Evolutionary conservation across 2,888 invertebrate species (phyloP).

Genomic region (Eilema sororculum): DNA sequence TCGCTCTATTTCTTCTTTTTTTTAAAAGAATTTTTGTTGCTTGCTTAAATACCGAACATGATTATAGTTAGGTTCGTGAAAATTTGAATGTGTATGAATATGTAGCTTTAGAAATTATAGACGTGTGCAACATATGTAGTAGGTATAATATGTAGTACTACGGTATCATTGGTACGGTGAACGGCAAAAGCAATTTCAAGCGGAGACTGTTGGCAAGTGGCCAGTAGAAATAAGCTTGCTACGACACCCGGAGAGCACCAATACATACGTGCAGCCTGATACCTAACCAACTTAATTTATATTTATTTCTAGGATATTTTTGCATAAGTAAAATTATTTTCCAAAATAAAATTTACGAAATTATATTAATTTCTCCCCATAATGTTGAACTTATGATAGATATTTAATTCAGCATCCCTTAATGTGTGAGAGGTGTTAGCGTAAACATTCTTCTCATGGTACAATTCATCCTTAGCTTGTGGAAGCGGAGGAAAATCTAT

Average conservation of each 20-base stretch:
- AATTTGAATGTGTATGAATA: background rate
- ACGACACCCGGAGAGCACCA: conserved; percentile 75
- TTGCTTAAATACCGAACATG: background rate
- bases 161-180: conserved; percentile 78
- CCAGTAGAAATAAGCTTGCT: conserved; percentile 84
- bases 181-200: conserved; percentile 83
- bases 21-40: too few species aligned
- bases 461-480: too few species aligned
- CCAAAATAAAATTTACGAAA: background rate
- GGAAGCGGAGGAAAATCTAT: too few species aligned
- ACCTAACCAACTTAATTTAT: conserved; percentile 62
- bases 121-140: conserved; percentile 52
- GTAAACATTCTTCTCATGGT: too few species aligned
- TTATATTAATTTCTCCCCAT: too few species aligned
- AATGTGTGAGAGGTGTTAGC: too few species aligned
- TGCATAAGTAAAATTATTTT: conserved; percentile 9
- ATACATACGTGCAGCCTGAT: conserved; percentile 73
- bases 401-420: too few species aligned
- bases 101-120: background rate
- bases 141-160: conserved; percentile 68
- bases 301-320: conserved; percentile 49
- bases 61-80: background rate
- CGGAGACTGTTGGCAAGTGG: conserved; percentile 76
- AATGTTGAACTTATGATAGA: too few species aligned
- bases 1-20: too few species aligned